Conservation (phyloP, 1,140 invertebrate species). For the Wiebesia pumilae region DNA sequence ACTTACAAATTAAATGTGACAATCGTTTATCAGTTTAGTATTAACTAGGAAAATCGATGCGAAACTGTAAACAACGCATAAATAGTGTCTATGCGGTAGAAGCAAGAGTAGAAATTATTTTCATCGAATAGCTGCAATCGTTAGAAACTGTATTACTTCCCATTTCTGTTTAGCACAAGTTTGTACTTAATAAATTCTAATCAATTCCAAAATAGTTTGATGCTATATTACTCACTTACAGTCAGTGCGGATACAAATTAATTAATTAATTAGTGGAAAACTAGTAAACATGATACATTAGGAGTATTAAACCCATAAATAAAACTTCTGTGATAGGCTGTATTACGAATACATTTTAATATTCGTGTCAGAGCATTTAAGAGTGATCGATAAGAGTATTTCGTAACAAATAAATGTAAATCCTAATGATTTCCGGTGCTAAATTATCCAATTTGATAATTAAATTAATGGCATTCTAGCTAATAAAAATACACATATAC, state of each 20-base stretch:
- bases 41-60: neutral
- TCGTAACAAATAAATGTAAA: too few species aligned
- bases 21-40: neutral
- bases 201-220: neutral
- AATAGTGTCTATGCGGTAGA: neutral
- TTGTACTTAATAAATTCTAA: neutral
- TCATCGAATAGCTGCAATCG: neutral
- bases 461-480: too few species aligned
- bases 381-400: too few species aligned
- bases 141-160: neutral
- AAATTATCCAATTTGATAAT: too few species aligned
- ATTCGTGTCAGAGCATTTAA: too few species aligned
- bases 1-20: neutral
- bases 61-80: neutral
- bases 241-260: neutral
- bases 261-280: neutral
- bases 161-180: neutral
- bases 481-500: too few species aligned
- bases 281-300: neutral
- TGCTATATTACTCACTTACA: neutral
- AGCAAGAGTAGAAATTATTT: neutral
- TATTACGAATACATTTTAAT: too few species aligned
- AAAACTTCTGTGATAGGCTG: too few species aligned
- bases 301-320: neutral
- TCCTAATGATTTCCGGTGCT: too few species aligned